These are phyloP conservation scores for Anaspis maculata DNA, from an alignment of 2,888 invertebrate species.

Conservation along the genomic window DNA sequence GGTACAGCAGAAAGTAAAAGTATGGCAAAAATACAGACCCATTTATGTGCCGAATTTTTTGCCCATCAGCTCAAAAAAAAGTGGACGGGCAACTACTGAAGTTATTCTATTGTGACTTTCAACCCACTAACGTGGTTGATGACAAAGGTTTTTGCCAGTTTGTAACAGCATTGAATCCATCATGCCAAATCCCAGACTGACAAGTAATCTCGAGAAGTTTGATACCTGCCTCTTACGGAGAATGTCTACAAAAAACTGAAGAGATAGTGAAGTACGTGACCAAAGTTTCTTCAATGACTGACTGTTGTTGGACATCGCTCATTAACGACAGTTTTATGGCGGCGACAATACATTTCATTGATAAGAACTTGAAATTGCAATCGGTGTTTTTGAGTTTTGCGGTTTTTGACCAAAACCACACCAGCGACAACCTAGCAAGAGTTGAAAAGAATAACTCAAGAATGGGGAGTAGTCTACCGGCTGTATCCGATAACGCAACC, in stretches of 20 bases:
- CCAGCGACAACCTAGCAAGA: slow-evolving; percentile 16
- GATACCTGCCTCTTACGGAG: slow-evolving; percentile 4
- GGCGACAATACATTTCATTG: slow-evolving; percentile 21
- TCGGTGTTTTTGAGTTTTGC: slow-evolving; percentile 20
- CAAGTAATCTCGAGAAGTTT: slow-evolving; percentile 8
- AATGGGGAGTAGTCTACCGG: slow-evolving; percentile 15
- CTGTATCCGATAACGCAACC: slow-evolving; percentile 24
- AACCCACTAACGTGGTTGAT: slow-evolving; percentile 12
- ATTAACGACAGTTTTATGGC: slow-evolving; percentile 25
- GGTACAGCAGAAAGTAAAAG: neutral
- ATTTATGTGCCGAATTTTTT: neutral
- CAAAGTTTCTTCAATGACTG: slow-evolving; percentile 23
- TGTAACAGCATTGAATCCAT: slow-evolving; percentile 9
- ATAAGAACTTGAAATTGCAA: slow-evolving; percentile 2
- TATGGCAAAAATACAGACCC: neutral
- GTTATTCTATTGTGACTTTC: slow-evolving; percentile 8
- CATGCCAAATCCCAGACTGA: slow-evolving; percentile 8
- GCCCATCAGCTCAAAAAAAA: neutral
- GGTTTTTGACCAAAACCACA: slow-evolving; percentile 15
- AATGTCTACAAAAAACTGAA: slow-evolving; percentile 13
- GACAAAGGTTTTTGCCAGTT: slow-evolving; percentile 13
- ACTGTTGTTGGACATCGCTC: slow-evolving; percentile 28
- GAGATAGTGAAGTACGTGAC: slow-evolving; percentile 9
- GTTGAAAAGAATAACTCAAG: slow-evolving; percentile 7
- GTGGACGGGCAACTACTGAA: slow-evolving; percentile 4